These are phyloP conservation scores for Myotis davidii DNA, from an alignment of 2,113 vertebrate genomes.

Conservation along the genomic window DNA sequence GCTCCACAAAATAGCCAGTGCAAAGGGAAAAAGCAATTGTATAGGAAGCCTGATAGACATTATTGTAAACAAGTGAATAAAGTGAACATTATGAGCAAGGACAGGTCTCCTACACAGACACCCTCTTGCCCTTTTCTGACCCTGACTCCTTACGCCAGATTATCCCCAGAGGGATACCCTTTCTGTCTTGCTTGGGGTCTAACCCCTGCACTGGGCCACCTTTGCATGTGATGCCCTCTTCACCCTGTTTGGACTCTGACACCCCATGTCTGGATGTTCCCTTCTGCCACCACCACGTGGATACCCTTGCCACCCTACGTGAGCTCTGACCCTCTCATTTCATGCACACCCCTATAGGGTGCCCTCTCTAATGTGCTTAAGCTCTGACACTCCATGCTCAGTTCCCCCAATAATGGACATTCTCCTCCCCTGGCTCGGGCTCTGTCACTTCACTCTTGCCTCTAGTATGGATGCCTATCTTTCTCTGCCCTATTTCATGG, in stretches of 20 bases:
- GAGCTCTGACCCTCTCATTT: neutral
- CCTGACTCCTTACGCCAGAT: neutral
- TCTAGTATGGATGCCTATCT: neutral
- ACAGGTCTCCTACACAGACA: neutral
- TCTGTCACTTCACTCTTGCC: neutral
- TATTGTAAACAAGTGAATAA: neutral
- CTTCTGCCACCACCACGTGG: neutral
- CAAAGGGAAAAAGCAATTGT: neutral
- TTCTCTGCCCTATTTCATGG: neutral
- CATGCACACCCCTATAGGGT: neutral
- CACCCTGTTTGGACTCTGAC: neutral
- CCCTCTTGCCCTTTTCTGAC: neutral
- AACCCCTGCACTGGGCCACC: neutral
- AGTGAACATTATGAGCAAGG: neutral
- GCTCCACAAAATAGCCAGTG: neutral
- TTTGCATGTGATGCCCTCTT: neutral
- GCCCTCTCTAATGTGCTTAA: neutral
- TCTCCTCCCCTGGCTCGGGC: neutral
- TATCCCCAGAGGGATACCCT: neutral
- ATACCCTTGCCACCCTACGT: neutral
- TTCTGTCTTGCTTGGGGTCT: neutral
- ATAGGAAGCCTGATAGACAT: neutral
- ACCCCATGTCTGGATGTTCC: neutral
- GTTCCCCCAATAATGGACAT: neutral
- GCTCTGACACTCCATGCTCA: neutral